Evolutionary conservation across 2,888 invertebrate species (phyloP).

Genomic region (Pegoplata infirma): DNA sequence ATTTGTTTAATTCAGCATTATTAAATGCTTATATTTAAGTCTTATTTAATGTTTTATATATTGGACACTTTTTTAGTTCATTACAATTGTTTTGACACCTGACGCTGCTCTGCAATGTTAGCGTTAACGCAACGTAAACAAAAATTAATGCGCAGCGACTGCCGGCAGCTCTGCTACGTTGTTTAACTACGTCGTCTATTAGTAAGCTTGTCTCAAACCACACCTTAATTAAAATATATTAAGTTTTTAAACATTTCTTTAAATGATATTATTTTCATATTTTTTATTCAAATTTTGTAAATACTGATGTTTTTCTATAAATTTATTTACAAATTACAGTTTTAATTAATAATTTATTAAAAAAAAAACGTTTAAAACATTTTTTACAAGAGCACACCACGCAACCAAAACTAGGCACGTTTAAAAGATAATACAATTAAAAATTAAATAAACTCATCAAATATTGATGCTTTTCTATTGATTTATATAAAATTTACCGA

Average conservation of each 20-base stretch:
- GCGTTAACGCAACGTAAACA: conserved; percentile 30
- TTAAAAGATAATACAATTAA: too few species aligned
- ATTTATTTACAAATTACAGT: conserved; percentile 30
- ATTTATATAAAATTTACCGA: conserved; percentile 30
- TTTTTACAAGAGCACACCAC: too few species aligned
- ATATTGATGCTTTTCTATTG: neutral
- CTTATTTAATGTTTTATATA: neutral
- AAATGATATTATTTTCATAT: neutral
- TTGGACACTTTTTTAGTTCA: conserved; percentile 1
- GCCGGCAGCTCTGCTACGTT: conserved; percentile 9
- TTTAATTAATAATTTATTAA: conserved; percentile 9
- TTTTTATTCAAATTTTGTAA: neutral
- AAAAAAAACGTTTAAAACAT: neutral
- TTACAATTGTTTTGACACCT: conserved; percentile 27
- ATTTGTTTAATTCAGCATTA: neutral
- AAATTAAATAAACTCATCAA: neutral
- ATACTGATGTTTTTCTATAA: neutral
- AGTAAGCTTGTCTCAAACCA: conserved; percentile 58
- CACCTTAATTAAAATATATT: conserved; percentile 53
- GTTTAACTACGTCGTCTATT: neutral
- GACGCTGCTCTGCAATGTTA: neutral
- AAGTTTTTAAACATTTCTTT: neutral
- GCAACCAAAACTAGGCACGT: too few species aligned
- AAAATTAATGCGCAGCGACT: neutral
- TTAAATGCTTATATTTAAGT: too few species aligned